Base-by-base conservation (phyloP, 2,113 vertebrate species). In the Murina feae region DNA sequence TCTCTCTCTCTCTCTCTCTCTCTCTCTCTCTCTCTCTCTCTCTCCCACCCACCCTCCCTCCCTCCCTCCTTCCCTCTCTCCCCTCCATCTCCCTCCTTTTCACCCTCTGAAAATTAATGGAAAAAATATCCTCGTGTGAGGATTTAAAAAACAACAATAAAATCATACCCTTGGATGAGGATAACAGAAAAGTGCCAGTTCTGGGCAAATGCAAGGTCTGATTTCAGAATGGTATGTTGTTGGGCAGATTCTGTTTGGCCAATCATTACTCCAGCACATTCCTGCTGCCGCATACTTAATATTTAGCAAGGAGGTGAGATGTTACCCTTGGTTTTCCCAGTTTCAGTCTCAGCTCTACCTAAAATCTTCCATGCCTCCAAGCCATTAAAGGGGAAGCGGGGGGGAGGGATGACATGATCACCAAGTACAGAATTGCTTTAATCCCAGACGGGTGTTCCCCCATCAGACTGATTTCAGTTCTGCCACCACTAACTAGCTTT, bases 291-390 rank as follows among this genome's bases (percentile, higher is more conserved):
- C 66, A 74, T 55, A 37, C 39, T 78, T 55, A 78, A 35, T 81
- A 65, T 68, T 75, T 65, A 72, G 51, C 66, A 74, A 75, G n/a
- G 58, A 95, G 28, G 65, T 69, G 63, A 86, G 39, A 60, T 53
- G 20, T 51, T 74, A 63, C 55, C 60, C 58, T 87, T 94, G 66
- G 44, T 72, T 91, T 91, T 89, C 83, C 47, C 44, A 10, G 55
- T 71, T 87, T 89, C 93, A 93, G 58, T 53, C 39, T 81, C 55
- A 71, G n/a, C 96, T 94, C 92, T 87, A 28, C 81, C 71, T 96
- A 80, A 8, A 83, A 51, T 95, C 66, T 84, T 91, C 51, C 49
- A 28, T 91, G 39, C 75, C 39, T 76, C 44, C 21, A 55, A 28
- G 60, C 66, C 76, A 51, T 37, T 83, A 42, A 60, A 65, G 42